A percentile compares a stretch with the other conserved stretches of the same genome.
Conservation (phyloP, 2,797 vertebrate genomes). For the Parambassis ranga region DNA sequence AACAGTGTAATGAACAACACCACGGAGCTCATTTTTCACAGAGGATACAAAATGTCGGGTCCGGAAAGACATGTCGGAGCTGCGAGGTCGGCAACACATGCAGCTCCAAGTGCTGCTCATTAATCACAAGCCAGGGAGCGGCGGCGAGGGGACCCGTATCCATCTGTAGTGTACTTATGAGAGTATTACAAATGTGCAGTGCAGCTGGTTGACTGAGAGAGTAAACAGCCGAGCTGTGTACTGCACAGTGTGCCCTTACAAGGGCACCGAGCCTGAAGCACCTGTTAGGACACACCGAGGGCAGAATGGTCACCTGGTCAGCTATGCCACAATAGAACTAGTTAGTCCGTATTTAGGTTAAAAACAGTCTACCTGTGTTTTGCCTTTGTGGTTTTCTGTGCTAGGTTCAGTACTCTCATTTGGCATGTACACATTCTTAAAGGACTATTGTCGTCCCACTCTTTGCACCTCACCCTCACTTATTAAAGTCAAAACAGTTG, state of each 20-base stretch:
- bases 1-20: constrained; percentile 64
- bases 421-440: neutral
- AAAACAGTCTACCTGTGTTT: neutral
- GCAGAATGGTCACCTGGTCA: constrained; percentile 43
- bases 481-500: neutral
- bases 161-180: constrained; percentile 74
- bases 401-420: neutral
- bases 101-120: constrained; percentile 73
- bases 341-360: constrained; percentile 3
- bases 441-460: too few species aligned
- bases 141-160: constrained; percentile 53
- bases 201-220: constrained; percentile 66
- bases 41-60: constrained; percentile 76
- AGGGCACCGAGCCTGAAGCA: constrained; percentile 67
- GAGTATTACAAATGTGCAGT: constrained; percentile 69
- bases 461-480: neutral
- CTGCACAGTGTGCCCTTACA: constrained; percentile 62
- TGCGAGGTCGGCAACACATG: constrained; percentile 70
- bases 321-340: neutral
- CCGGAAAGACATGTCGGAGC: constrained; percentile 70
- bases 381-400: neutral
- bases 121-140: constrained; percentile 72
- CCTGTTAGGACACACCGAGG: constrained; percentile 54
- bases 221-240: constrained; percentile 60
- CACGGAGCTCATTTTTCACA: constrained; percentile 72